These are phyloP conservation scores for Geotrypetes seraphini DNA, from an alignment of 2,797 vertebrate genomes.

Conservation along the genomic window DNA sequence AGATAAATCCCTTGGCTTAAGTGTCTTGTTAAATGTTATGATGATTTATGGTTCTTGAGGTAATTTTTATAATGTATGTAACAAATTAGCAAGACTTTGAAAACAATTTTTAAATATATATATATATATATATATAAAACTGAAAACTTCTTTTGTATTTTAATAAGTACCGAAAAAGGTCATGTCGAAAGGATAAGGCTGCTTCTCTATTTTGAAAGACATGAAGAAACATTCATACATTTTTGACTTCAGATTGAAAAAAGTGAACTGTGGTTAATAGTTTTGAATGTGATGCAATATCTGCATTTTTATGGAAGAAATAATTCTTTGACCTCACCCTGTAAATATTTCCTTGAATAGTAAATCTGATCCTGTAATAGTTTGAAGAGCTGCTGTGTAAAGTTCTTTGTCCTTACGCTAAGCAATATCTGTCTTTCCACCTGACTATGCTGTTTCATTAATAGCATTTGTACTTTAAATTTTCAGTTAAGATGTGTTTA, in stretches of 20 bases:
- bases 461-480: slow-evolving; percentile 33
- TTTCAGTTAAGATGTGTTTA: slow-evolving; percentile 23
- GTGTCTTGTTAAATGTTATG: slow-evolving; percentile 29
- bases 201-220: slow-evolving; percentile 26
- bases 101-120: no score
- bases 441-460: no score
- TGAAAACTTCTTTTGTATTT: no score
- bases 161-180: slow-evolving; percentile 35
- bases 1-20: no score
- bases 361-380: slow-evolving; percentile 11
- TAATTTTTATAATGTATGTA: slow-evolving; percentile 59
- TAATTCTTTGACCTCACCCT: slow-evolving; percentile 8
- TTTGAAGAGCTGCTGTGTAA: slow-evolving; percentile 17
- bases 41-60: slow-evolving; percentile 37
- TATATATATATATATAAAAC: no score
- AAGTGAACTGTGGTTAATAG: no score
- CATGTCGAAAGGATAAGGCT: slow-evolving; percentile 13
- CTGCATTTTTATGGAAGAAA: no score
- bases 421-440: no score
- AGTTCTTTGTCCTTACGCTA: no score
- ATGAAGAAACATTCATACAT: slow-evolving; percentile 17
- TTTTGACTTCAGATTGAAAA: slow-evolving; percentile 25
- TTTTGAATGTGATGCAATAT: no score
- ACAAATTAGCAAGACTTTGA: slow-evolving; percentile 57
- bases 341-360: slow-evolving; percentile 20